Percentiles rank a stretch among this genome's conserved stretches.
Conservation (phyloP, 2,888 invertebrate species). For the Polietes domitor region DNA sequence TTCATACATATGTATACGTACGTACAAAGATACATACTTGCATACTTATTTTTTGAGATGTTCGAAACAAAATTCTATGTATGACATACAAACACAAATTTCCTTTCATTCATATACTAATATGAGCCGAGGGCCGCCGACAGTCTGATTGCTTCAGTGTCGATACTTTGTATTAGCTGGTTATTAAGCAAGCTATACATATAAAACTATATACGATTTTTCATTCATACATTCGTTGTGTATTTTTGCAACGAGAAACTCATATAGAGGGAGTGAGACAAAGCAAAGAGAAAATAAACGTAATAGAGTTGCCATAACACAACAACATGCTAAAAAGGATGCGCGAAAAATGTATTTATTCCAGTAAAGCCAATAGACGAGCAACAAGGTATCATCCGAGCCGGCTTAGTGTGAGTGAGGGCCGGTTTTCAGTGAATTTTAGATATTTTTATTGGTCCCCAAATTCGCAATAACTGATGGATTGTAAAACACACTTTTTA, state of each 20-base stretch:
- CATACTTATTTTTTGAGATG: too few relatives aligned
- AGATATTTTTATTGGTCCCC: too few relatives aligned
- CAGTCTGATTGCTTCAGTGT: neutral
- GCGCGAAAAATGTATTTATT: too few relatives aligned
- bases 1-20: neutral
- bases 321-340: too few relatives aligned
- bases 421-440: too few relatives aligned
- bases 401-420: too few relatives aligned
- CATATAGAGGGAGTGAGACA: neutral
- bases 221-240: conserved; percentile 20
- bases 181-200: neutral
- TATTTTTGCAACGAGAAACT: neutral
- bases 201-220: conserved; percentile 3
- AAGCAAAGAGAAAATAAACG: neutral
- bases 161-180: neutral
- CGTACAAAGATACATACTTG: too few relatives aligned
- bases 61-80: too few relatives aligned
- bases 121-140: neutral
- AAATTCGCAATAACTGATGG: too few relatives aligned
- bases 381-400: too few relatives aligned
- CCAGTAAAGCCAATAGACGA: too few relatives aligned
- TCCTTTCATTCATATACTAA: conserved; percentile 9
- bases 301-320: neutral
- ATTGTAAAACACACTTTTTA: too few relatives aligned
- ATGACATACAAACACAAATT: neutral